phyloP scores from a whole-genome alignment of 2,113 vertebrate species.

The Ia io region DNA sequence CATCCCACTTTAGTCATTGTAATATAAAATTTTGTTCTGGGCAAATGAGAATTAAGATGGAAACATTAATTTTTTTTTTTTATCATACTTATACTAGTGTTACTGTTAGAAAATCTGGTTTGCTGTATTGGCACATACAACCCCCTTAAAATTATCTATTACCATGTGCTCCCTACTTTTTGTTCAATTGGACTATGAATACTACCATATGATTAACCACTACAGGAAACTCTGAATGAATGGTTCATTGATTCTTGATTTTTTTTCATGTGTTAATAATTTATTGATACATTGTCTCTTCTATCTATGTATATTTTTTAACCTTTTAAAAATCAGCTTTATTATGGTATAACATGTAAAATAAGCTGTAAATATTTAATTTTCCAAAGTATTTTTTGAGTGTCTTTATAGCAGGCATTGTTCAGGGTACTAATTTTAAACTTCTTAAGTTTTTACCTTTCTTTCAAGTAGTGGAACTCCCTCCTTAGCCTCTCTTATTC shows the following conservation, averaged over 20 bases:
- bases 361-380: neutral
- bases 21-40: neutral
- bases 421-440: neutral
- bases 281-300: neutral
- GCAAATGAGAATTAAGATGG: slow-evolving; percentile 22
- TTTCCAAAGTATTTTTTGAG: slow-evolving; percentile 19
- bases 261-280: neutral
- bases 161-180: neutral
- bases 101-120: slow-evolving; percentile 25
- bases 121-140: neutral
- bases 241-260: neutral
- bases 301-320: neutral
- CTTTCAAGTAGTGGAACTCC: neutral
- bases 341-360: neutral
- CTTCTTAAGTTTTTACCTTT: neutral
- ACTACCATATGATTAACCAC: neutral
- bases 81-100: neutral
- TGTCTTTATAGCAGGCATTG: neutral
- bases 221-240: neutral
- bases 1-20: neutral
- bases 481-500: neutral
- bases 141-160: neutral
- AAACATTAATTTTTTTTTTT: slow-evolving; percentile 42
- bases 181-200: neutral
- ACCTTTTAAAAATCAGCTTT: neutral